Evolutionary conservation across 1,140 invertebrate genomes (phyloP), one percentile per base, ranked within the genome.

Genomic region (Subanguina moxae): DNA sequence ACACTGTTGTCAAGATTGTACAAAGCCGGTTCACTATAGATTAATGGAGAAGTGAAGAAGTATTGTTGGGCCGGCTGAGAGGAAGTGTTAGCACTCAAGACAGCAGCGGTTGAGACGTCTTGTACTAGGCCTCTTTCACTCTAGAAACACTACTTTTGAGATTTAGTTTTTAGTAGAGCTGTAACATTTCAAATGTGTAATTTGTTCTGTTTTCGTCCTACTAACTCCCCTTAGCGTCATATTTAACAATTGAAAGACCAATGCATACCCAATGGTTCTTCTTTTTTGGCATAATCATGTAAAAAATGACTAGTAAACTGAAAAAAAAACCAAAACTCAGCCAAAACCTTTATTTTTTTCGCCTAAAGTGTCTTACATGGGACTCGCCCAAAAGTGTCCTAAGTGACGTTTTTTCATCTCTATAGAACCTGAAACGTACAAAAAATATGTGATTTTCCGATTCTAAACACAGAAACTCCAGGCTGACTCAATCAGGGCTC

Each of bases 11-110:
- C 58, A 8, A 61, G 52, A 28, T 57, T 70, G 13, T 52, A 58
- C 65, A 70, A 46, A 19, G 68, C 68, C 17, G 68, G 68, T 56
- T 70, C 68, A 45, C 38, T 48, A 28, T 70, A 70, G 19, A 70
- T 70, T 21, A 70, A 48, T 27, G 68, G 66, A 19, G 68, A 57
- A 5, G 46, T 21, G 9, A 61, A 21, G 45, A 67, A 67, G 38
- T 30, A 70, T 27, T 67, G 42, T 3, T 30, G 58, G 19, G n/a
- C 58, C n/a, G 28, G 28, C 28, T 21, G 28, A 19, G 28, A 19
- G 58, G 58, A 21, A n/a, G 28, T 30, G 27, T 23, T 11, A 11
- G 28, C 58, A 21, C 8, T n/a, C 13, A 19, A 5, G 15, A 11
- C 28, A 23, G 66, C 66, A 32, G 63, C 46, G 25, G 61, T 27